phyloP scores from a whole-genome alignment of 1,140 invertebrate species.

The Stegodyphus dumicola region DNA sequence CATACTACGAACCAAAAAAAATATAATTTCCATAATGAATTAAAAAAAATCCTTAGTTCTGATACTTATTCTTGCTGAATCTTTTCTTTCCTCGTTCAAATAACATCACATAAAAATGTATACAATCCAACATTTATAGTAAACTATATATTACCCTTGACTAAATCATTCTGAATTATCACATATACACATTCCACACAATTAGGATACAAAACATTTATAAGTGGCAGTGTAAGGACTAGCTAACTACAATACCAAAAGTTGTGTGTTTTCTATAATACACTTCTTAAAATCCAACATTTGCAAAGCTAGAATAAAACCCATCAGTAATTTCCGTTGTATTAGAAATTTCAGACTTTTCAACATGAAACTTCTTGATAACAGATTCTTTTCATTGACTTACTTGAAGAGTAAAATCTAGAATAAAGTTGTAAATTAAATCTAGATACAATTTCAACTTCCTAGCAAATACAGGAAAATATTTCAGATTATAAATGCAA shows the following conservation, averaged over 20 bases:
- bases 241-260: slow-evolving; percentile 49
- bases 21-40: too few relatives aligned
- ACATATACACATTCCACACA: slow-evolving; percentile 44
- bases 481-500: slow-evolving; percentile 24
- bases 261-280: slow-evolving; percentile 9
- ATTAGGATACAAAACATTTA: slow-evolving; percentile 48
- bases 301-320: neutral
- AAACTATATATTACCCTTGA: slow-evolving; percentile 23
- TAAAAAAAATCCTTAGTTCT: slow-evolving; percentile 5
- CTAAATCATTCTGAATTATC: slow-evolving; percentile 39
- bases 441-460: slow-evolving; percentile 28
- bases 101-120: slow-evolving; percentile 31
- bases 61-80: slow-evolving; percentile 13
- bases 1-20: too few relatives aligned
- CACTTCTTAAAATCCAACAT: slow-evolving; percentile 34
- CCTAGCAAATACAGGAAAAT: slow-evolving; percentile 33
- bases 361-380: slow-evolving; percentile 26
- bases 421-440: slow-evolving; percentile 25
- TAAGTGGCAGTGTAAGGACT: slow-evolving; percentile 48
- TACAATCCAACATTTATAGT: slow-evolving; percentile 23
- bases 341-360: slow-evolving; percentile 32
- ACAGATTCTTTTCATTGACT: neutral
- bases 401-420: slow-evolving; percentile 15
- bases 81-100: neutral
- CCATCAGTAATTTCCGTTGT: neutral